These are phyloP conservation scores for Drosophila sordidapex DNA, from an alignment of 2,888 invertebrate genomes.

Conservation along the genomic window DNA sequence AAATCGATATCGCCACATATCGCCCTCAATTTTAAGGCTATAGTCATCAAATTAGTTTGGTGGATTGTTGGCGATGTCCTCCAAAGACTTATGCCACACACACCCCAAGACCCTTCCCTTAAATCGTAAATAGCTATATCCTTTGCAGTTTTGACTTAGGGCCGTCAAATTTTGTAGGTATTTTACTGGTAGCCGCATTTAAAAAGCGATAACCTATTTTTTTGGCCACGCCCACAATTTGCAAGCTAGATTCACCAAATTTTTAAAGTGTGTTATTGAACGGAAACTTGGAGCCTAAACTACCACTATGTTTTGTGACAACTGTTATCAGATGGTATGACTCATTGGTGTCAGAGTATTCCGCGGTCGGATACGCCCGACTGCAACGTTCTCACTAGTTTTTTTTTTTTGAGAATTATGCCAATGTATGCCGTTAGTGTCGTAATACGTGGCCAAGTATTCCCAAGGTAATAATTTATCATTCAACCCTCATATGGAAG, in stretches of 20 bases:
- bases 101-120: background rate
- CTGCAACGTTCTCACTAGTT: background rate
- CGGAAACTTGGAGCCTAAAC: too few relatives aligned
- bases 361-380: background rate
- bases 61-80: background rate
- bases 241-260: too few relatives aligned
- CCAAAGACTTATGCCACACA: background rate
- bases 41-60: background rate
- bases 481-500: constrained; percentile 14
- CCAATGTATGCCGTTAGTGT: background rate
- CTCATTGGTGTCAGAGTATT: background rate
- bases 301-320: background rate
- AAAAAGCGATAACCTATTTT: background rate
- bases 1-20: background rate
- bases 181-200: background rate
- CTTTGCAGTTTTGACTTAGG: background rate
- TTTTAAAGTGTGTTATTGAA: background rate
- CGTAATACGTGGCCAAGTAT: background rate
- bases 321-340: background rate
- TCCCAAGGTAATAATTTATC: constrained; percentile 35
- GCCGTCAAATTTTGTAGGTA: background rate
- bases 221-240: background rate
- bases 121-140: too few relatives aligned
- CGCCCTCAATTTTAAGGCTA: background rate
- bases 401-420: background rate